Conservation (phyloP, 2,113 vertebrate species). For the Hyaena hyaena region DNA sequence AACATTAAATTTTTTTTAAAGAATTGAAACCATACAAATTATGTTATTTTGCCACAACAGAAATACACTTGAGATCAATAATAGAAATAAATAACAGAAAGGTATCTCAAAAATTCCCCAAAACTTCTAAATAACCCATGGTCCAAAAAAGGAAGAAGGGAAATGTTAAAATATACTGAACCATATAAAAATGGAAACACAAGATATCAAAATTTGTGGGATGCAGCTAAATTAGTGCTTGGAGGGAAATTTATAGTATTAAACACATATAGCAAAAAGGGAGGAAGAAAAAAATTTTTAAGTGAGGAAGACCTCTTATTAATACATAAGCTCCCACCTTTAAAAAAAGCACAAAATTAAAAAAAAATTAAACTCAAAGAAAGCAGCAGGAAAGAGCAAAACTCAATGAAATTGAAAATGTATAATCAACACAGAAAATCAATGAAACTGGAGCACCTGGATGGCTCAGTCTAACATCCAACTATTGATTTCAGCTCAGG, state of each 20-base stretch:
- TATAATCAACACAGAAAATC: slow-evolving; percentile 24
- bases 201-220: background rate
- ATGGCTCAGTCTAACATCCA: background rate
- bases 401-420: background rate
- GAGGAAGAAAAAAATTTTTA: background rate
- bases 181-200: slow-evolving; percentile 5
- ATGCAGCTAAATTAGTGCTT: background rate
- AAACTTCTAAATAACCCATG: background rate
- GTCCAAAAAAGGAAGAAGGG: background rate
- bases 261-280: background rate
- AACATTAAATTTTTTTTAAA: too few relatives aligned
- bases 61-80: slow-evolving; percentile 43
- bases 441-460: background rate
- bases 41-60: background rate
- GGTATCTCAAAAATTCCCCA: background rate
- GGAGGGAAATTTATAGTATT: background rate
- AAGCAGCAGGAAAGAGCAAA: background rate
- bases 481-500: background rate
- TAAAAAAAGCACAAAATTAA: background rate
- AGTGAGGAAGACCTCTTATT: background rate
- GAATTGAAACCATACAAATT: background rate
- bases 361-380: background rate
- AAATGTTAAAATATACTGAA: slow-evolving; percentile 41
- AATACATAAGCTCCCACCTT: background rate
- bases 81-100: background rate